phyloP scores from a whole-genome alignment of 2,113 vertebrate species.

The Microcebus griseorufus region DNA sequence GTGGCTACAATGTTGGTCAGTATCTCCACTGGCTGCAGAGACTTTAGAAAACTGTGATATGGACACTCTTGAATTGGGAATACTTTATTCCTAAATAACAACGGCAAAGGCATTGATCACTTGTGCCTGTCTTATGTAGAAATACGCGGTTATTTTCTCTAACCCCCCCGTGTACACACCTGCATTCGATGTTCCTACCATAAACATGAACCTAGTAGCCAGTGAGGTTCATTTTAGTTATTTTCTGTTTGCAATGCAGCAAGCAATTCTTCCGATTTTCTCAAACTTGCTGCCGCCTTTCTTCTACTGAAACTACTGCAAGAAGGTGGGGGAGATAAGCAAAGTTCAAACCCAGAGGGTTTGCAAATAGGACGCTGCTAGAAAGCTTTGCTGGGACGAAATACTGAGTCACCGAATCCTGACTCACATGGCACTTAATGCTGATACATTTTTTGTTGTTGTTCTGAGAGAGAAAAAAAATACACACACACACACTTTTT shows the following conservation, averaged over 20 bases:
- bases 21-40: background rate
- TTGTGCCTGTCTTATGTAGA: background rate
- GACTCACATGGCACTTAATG: background rate
- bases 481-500: background rate
- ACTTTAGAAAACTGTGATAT: background rate
- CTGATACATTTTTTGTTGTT: background rate
- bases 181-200: background rate
- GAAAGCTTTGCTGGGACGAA: background rate
- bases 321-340: background rate
- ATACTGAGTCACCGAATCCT: background rate
- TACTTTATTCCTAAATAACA: background rate
- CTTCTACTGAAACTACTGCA: background rate
- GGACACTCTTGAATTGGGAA: conserved; percentile 27
- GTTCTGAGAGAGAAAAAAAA: background rate
- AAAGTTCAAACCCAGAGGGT: background rate
- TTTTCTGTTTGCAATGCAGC: background rate
- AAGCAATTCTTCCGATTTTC: background rate
- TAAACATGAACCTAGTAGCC: too few relatives aligned
- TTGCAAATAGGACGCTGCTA: background rate
- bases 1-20: background rate
- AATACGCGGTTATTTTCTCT: background rate
- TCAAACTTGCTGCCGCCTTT: background rate
- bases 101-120: background rate
- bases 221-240: background rate
- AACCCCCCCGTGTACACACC: background rate